Base-by-base conservation (phyloP, 2,888 invertebrate genomes). In the Trissolcus brochymenae region DNA sequence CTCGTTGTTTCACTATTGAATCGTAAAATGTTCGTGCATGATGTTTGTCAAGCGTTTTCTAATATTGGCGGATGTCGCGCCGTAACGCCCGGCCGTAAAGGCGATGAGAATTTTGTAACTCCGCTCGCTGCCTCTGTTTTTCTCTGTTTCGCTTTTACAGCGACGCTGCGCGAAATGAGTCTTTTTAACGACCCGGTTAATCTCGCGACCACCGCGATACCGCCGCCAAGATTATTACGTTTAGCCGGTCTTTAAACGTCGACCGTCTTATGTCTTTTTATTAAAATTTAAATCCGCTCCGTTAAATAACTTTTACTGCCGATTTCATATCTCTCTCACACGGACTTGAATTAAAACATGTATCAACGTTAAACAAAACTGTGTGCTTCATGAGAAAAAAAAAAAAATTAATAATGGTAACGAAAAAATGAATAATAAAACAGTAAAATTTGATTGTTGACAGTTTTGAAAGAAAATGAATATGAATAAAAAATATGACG, bases 141-240 rank as follows among this genome's bases (percentile, higher is more conserved):
- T 78, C 59, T 70, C 66, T 67, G 66, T 62, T 74, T 62, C 66
- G 35, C 56, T 64, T 70, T 62, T 64, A 68, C 70, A 70, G 56
- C 67, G 62, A 66, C 40, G 67, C 59, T 54, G 67, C 67, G 57
- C 67, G 64, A 68, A 78, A 78, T 74, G 78, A 65, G 68, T 70
- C 70, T 78, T 74, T 70, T 78, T 78, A 78, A 77, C 67, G 73
- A 56, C 61, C 68, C 70, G 60, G 68, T 77, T 77, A 77, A 77
- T 77, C 77, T 73, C 60, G 68, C 60, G 49, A 60, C 68, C 68
- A 35, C 68, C 64, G 59, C 51, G 50, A 68, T 68, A 60, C 61
- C 50, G 67, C 64, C 61, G 65, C 68, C 70, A 61, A 74, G 61
- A 77, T 78, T 78, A 78, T 78, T 78, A 70, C 65, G 57, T 62